phyloP scores from a whole-genome alignment of 2,797 vertebrate genomes.

The Onychomys leucogaster region DNA sequence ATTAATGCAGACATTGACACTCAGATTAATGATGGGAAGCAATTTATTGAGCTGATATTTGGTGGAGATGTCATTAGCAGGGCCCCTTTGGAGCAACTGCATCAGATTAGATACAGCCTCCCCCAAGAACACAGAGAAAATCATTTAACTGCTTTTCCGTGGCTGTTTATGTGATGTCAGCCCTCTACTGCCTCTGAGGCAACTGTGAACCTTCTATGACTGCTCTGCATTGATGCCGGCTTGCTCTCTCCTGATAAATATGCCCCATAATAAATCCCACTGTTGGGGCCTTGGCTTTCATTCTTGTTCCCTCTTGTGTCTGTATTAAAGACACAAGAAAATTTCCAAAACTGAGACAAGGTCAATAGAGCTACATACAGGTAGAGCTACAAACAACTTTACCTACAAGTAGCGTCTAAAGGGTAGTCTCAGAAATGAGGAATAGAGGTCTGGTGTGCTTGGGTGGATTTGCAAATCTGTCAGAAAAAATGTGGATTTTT shows the following conservation, averaged over 20 bases:
- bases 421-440: slow-evolving; percentile 13
- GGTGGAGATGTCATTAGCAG: slow-evolving; percentile 77
- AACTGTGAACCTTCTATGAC: slow-evolving; percentile 21
- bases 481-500: slow-evolving; percentile 15
- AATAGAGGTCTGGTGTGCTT: neutral
- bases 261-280: slow-evolving; percentile 52
- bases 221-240: slow-evolving; percentile 44
- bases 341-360: slow-evolving; percentile 31
- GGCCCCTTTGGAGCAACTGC: slow-evolving; percentile 26
- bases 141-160: slow-evolving; percentile 71
- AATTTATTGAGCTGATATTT: slow-evolving; percentile 81
- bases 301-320: neutral
- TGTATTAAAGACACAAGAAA: slow-evolving; percentile 50
- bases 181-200: slow-evolving; percentile 39
- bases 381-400: slow-evolving; percentile 6
- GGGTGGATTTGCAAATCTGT: slow-evolving; percentile 20
- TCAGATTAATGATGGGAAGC: slow-evolving; percentile 80
- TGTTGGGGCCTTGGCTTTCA: slow-evolving; percentile 18
- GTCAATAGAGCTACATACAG: neutral
- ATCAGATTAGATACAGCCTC: slow-evolving; percentile 66
- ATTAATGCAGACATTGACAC: slow-evolving; percentile 70
- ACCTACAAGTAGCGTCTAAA: neutral
- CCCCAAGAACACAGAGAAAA: slow-evolving; percentile 70
- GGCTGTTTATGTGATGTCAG: slow-evolving; percentile 31
- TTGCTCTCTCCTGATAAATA: slow-evolving; percentile 60